Base-by-base conservation (phyloP, 2,113 vertebrate species). In the Procavia capensis region DNA sequence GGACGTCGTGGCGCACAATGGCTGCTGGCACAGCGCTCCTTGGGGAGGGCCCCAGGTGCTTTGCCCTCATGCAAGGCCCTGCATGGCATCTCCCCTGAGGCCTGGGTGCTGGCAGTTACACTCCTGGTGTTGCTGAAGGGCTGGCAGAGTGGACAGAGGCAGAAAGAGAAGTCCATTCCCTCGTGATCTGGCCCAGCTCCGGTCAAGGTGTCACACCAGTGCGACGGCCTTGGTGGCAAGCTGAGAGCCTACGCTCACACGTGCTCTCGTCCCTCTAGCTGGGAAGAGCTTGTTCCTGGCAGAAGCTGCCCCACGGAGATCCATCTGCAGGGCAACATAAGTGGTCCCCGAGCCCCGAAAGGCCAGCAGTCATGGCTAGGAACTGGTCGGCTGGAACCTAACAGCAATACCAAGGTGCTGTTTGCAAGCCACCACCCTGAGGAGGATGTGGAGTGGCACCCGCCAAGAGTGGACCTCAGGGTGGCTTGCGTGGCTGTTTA, bases 301-400 rank as follows among this genome's bases (percentile, higher is more conserved):
- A 14, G 13, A 43, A 20, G 45, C 82, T 85, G 29, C 20, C 59
- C 59, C 17, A 3, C 0, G 20, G 81, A 31, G 59, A 7, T 34
- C 22, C 81, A 14, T 14, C 59, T 41, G 39, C 20, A 6, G 24
- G 29, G 59, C 6, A 31, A 79, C 10, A 3, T 8, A 0, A 13
- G 43, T 20, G 27, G 24, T 34, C 79, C 41, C 41, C 57, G 29
- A 4, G 34, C 57, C 43, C 59, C 41, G 63, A 1, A 10, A 45
- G 66, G 24, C 76, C 13, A 47, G 45, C 9, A 76, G 24, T 0
- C 8, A 3, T 0, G 2, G n/a, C n/a, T n/a, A n/a, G n/a, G n/a
- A n/a, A n/a, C n/a, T n/a, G n/a, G n/a, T n/a, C n/a, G n/a, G n/a
- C n/a, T n/a, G n/a, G n/a, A n/a, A n/a, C n/a, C n/a, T n/a, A n/a